Evolutionary conservation across 2,113 vertebrate genomes (phyloP), one percentile per base, ranked within the genome.

Genomic region (Lophius piscatorius): DNA sequence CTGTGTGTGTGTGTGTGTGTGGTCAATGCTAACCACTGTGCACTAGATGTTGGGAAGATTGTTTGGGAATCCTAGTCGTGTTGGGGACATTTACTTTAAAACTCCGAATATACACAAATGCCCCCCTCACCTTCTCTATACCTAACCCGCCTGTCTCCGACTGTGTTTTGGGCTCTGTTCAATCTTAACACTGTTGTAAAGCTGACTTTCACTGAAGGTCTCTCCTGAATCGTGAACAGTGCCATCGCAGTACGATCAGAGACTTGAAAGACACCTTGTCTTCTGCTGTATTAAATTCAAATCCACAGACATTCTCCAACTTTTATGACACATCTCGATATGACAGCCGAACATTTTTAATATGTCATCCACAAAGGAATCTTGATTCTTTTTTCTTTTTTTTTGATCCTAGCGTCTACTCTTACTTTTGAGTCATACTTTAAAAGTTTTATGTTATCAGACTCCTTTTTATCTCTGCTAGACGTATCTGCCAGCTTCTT

Each of bases 391-490:
- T 40, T 44, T 16, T 13, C 21, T 17, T 35, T 50, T 17, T 31
- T 31, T 8, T 8, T 31, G 29, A 18, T 35, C 16, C 8, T n/a
- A n/a, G n/a, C n/a, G n/a, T n/a, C n/a, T n/a, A n/a, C n/a, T n/a
- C n/a, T n/a, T n/a, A n/a, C n/a, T n/a, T n/a, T n/a, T n/a, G n/a
- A n/a, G n/a, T n/a, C n/a, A n/a, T 11, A 24, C 23, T 31, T 49
- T 21, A 6, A 70, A 62, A 26, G 33, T 13, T 67, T 58, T 4
- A 59, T 21, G 41, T 39, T 12, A 4, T 55, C 57, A 63, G 20
- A 23, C 38, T 57, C 41, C 3, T 18, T 70, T 56, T 75, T 31
- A 66, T 72, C 66, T 44, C 38, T 1, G 39, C 36, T 40, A 31
- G 48, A 17, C 49, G 24, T 0, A 6, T 62, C 44, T 29, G 18